These are phyloP conservation scores for Apolygus lucorum DNA, from an alignment of 1,140 invertebrate species.

Conservation along the genomic window DNA sequence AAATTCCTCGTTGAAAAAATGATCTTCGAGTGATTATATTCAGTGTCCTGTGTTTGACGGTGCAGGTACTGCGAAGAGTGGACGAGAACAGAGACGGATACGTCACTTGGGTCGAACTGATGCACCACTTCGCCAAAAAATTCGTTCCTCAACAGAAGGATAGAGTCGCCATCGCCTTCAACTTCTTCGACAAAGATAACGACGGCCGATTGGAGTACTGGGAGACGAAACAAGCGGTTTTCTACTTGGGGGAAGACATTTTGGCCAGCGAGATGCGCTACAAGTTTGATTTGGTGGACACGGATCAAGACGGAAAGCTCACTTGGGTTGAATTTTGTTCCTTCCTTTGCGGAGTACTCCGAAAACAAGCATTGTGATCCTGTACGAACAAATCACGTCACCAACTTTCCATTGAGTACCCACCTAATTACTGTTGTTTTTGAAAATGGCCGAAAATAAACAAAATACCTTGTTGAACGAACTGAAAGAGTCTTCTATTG, in stretches of 20 bases:
- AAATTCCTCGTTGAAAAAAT: no score
- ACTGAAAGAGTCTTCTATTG: no score
- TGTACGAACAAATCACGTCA: background rate
- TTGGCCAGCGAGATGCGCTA: background rate
- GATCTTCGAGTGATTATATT: no score
- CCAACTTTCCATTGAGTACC: background rate
- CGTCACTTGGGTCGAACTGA: background rate
- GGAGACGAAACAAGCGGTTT: slow-evolving; percentile 20
- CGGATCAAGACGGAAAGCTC: slow-evolving; percentile 10
- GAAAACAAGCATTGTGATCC: background rate
- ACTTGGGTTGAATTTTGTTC: background rate
- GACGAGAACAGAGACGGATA: slow-evolving; percentile 8
- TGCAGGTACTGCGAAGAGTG: slow-evolving; percentile 10
- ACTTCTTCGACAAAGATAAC: slow-evolving; percentile 21
- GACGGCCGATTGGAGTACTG: slow-evolving; percentile 10
- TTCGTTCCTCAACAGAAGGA: slow-evolving; percentile 5
- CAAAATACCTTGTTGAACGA: no score
- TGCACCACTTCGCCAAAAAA: background rate
- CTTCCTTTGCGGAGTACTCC: background rate
- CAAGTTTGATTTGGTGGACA: slow-evolving; percentile 16
- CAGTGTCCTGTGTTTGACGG: no score
- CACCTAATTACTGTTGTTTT: no score
- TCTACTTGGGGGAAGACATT: slow-evolving; percentile 13
- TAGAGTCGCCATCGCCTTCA: background rate
- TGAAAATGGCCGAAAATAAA: no score